Evolutionary conservation across 2,888 invertebrate species (phyloP).

Genomic region (Pheosia gnoma): DNA sequence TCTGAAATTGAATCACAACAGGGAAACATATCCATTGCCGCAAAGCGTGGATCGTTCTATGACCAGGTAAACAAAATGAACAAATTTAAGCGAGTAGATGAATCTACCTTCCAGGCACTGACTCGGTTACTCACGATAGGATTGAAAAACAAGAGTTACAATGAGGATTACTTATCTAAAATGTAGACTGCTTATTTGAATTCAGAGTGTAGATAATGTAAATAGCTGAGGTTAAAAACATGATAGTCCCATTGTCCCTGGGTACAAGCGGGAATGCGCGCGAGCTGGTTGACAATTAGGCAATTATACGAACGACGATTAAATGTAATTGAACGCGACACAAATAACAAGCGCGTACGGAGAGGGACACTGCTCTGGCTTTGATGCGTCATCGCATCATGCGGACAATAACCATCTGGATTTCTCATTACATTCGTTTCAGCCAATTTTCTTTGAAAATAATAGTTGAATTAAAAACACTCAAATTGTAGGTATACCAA

Average conservation of each 20-base stretch:
- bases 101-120: too few relatives aligned
- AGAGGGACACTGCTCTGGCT: slow-evolving; percentile 34
- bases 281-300: slow-evolving; percentile 66
- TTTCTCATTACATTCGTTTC: slow-evolving; percentile 14
- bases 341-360: slow-evolving; percentile 50
- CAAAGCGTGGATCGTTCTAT: not conserved
- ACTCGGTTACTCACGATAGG: too few relatives aligned
- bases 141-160: too few relatives aligned
- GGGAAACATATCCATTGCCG: not conserved
- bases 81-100: too few relatives aligned
- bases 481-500: too few relatives aligned
- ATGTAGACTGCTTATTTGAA: too few relatives aligned
- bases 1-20: slow-evolving; percentile 17
- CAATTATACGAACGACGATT: slow-evolving; percentile 79
- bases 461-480: not conserved
- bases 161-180: too few relatives aligned
- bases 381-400: slow-evolving; percentile 52
- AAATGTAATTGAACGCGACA: slow-evolving; percentile 79
- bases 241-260: slow-evolving; percentile 8
- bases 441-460: not conserved
- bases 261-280: slow-evolving; percentile 36
- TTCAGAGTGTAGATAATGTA: slow-evolving; percentile 13
- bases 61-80: too few relatives aligned
- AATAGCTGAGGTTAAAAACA: slow-evolving; percentile 24
- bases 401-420: slow-evolving; percentile 42